Conservation (phyloP, 2,888 invertebrate species). For the Metellina segmentata region DNA sequence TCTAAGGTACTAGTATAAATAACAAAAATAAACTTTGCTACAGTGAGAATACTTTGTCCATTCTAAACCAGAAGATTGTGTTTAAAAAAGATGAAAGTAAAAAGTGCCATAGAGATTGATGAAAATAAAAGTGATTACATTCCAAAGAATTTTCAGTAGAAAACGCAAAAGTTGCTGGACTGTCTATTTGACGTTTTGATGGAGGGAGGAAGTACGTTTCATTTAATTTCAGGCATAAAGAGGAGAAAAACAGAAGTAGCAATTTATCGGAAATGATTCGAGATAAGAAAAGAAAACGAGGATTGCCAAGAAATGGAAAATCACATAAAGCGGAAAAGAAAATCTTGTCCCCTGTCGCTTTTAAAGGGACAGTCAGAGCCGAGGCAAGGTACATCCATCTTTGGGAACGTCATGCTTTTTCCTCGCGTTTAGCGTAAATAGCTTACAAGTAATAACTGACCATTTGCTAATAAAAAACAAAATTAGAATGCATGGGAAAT, state of each 20-base stretch:
- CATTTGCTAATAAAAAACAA: not conserved
- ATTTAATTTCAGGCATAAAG: constrained; percentile 64
- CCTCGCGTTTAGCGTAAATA: not conserved
- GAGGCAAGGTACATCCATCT: constrained; percentile 38
- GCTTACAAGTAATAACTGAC: not conserved
- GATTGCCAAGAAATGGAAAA: constrained; percentile 45
- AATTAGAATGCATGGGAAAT: not conserved
- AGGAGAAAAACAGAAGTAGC: constrained; percentile 57
- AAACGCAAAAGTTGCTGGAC: not conserved
- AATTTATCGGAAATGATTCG: constrained; percentile 67
- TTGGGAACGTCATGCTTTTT: constrained; percentile 22
- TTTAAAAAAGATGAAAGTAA: not conserved
- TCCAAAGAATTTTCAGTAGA: not conserved
- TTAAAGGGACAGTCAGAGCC: constrained; percentile 27
- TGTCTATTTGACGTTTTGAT: constrained; percentile 36
- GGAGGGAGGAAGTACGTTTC: constrained; percentile 38
- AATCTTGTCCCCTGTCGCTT: constrained; percentile 40
- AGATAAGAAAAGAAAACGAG: constrained; percentile 50
- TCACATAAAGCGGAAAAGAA: constrained; percentile 41
- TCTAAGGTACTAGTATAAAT: no score
- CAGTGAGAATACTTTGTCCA: no score
- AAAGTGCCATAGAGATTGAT: not conserved
- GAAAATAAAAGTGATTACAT: not conserved
- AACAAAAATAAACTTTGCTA: no score
- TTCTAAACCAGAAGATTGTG: no score